Evolutionary conservation across 2,797 vertebrate species (phyloP).

Genomic region (Galago senegalensis): DNA sequence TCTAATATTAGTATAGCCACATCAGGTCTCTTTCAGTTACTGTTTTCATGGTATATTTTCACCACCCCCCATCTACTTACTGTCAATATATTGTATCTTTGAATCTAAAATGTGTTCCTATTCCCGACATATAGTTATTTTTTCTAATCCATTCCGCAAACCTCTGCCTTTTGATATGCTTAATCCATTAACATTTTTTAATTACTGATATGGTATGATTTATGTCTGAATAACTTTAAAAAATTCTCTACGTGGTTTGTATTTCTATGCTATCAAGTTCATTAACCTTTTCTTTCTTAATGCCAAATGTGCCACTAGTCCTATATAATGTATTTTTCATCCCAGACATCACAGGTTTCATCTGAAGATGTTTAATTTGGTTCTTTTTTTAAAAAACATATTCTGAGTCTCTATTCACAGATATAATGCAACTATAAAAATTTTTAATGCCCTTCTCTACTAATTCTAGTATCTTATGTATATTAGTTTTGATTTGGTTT

Average conservation of each 20-base stretch:
- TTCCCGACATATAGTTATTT: not conserved
- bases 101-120: not conserved
- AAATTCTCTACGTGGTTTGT: not conserved
- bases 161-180: slow-evolving; percentile 9
- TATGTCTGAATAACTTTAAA: not conserved
- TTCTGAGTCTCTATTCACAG: not conserved
- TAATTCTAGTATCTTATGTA: not conserved
- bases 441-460: not conserved
- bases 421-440: not conserved
- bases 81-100: slow-evolving; percentile 23
- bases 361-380: not conserved
- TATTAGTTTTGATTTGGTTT: slow-evolving; percentile 19
- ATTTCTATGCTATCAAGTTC: not conserved
- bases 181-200: slow-evolving; percentile 38
- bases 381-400: not conserved
- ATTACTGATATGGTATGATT: not conserved
- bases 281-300: not conserved
- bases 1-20: not conserved
- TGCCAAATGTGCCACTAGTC: not conserved
- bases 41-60: not conserved
- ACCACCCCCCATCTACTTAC: not conserved
- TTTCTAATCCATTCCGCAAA: not conserved
- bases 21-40: slow-evolving; percentile 1
- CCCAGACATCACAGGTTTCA: not conserved
- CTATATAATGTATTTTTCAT: not conserved